Base-by-base conservation (phyloP, 2,797 vertebrate species). In the Poliocrania exsul region DNA sequence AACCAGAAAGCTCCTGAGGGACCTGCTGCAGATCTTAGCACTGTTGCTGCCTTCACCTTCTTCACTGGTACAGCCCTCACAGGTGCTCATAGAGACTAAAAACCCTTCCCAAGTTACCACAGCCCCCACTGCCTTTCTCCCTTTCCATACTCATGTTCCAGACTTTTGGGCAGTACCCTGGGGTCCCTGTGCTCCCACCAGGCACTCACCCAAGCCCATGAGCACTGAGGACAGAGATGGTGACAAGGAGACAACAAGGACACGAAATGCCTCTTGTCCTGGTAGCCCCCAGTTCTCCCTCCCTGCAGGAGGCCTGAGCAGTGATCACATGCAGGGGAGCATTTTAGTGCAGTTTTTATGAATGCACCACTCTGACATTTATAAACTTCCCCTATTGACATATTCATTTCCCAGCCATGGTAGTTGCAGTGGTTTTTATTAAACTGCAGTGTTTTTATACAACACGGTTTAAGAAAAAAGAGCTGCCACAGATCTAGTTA, bases 401-500 rank as follows among this genome's bases (percentile, higher is more conserved):
- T 35, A 11, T 31, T 72, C 24, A 44, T 81, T 95, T 72, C 66
- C 83, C 88, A 92, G 84, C 66, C 69, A 64, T 23, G 2, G 72
- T 86, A 88, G 50, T 57, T 82, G 66, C 85, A 78, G 85, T 44
- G 61, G 29, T 94, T 91, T 92, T 70, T 89, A 93, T 95, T 91
- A 61, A 92, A 60, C 67, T 67, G 86, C 88, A 79, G 74, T 24
- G 19, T 3, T 85, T 95, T 92, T 85, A 57, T 77, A 72, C 62
- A 92, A 9, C 4, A 0, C 42, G 64, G n/a, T 51, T 94, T 70
- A 70, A 90, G 80, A 56, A 20, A 73, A 72, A 91, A 75, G 49
- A 60, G 25, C 74, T 78, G 72, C 64, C 69, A 31, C 29, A 1
- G 60, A 67, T 49, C 67, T 79, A 50, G 82, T 50, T 54, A 88